phyloP scores from a whole-genome alignment of 2,113 vertebrate genomes.

The Serilophus lunatus region DNA sequence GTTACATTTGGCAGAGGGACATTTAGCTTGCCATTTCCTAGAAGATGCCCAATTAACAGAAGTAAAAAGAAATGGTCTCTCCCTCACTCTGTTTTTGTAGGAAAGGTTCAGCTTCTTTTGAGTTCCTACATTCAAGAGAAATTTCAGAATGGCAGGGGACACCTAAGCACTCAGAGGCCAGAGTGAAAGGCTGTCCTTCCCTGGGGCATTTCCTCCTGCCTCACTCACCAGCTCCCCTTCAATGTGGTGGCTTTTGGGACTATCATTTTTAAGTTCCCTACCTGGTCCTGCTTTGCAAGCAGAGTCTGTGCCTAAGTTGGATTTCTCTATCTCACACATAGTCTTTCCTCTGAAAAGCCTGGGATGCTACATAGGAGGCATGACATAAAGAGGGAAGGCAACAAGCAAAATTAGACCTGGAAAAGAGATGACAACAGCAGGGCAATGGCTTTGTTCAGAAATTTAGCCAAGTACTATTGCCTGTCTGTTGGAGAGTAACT shows the following conservation, averaged over 20 bases:
- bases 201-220: background rate
- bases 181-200: background rate
- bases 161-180: background rate
- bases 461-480: background rate
- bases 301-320: background rate
- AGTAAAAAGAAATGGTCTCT: background rate
- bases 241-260: background rate
- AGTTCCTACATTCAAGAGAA: background rate
- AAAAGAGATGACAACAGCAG: background rate
- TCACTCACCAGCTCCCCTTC: background rate
- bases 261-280: background rate
- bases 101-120: background rate
- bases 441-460: background rate
- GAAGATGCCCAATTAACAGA: background rate
- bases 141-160: background rate
- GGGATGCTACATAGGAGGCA: background rate
- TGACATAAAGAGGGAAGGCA: background rate
- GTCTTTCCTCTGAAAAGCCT: background rate
- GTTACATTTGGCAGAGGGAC: background rate
- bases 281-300: background rate
- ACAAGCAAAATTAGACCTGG: background rate
- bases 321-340: background rate
- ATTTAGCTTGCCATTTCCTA: background rate
- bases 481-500: background rate
- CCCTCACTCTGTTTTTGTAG: background rate